Percentiles rank a stretch among this genome's conserved stretches.
Evolutionary conservation across 2,113 vertebrate species (phyloP).

Genomic region (Hippolais icterina): DNA sequence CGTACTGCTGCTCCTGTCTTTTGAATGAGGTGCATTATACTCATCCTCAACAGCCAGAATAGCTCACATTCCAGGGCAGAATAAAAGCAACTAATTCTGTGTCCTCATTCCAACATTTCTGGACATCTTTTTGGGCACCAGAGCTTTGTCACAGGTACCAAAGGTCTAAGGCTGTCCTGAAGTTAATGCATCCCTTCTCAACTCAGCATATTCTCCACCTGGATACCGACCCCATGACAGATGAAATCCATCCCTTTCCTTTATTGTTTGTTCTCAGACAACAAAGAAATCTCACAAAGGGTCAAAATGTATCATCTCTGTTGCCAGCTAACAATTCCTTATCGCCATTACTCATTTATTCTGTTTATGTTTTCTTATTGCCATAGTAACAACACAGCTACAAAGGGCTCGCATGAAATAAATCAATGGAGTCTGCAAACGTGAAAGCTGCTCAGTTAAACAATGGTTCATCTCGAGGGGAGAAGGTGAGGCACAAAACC

Average conservation of each 20-base stretch:
- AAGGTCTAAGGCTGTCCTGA: neutral
- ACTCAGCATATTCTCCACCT: neutral
- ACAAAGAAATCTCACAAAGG: slow-evolving; percentile 11
- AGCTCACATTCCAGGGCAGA: neutral
- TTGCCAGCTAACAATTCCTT: slow-evolving; percentile 58
- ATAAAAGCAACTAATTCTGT: neutral
- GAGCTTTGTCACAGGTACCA: neutral
- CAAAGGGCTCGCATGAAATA: slow-evolving; percentile 50
- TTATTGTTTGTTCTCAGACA: neutral
- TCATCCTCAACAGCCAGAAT: neutral
- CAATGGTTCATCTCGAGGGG: neutral
- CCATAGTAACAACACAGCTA: slow-evolving; percentile 41
- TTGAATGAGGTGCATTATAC: neutral
- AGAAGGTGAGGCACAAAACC: neutral
- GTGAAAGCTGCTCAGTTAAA: slow-evolving; percentile 7
- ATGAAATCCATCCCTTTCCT: slow-evolving; percentile 3
- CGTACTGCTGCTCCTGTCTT: neutral
- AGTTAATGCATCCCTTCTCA: neutral
- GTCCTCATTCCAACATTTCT: neutral
- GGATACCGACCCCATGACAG: neutral
- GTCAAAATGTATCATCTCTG: slow-evolving; percentile 24
- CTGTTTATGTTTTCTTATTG: slow-evolving; percentile 51
- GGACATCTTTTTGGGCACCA: neutral
- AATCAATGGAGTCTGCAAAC: slow-evolving; percentile 35
- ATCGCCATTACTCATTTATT: slow-evolving; percentile 47